These are phyloP conservation scores for Oncorhynchus mykiss DNA, from an alignment of 2,113 vertebrate genomes.

Conservation along the genomic window DNA sequence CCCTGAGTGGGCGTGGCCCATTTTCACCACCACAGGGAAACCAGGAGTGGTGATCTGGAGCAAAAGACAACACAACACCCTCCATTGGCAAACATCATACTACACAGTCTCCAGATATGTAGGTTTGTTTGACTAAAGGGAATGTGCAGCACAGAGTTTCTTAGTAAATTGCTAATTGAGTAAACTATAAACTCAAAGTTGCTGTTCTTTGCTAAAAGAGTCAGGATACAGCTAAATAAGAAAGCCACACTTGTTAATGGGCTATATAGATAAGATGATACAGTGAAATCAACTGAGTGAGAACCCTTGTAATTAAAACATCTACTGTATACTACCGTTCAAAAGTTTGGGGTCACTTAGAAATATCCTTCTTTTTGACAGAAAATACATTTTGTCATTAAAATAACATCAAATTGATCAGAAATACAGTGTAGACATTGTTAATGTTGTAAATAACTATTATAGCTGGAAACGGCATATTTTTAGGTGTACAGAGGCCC, in stretches of 20 bases:
- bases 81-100: background rate
- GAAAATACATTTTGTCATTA: too few species aligned
- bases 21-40: slow-evolving; percentile 90
- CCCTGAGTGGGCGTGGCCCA: slow-evolving; percentile 90
- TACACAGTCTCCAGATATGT: background rate
- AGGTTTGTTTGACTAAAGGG: too few species aligned
- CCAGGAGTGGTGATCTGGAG: slow-evolving; percentile 82
- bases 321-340: too few species aligned
- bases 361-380: too few species aligned
- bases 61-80: slow-evolving; percentile 25
- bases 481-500: too few species aligned
- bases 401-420: too few species aligned
- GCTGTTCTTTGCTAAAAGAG: background rate
- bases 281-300: too few species aligned
- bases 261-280: background rate
- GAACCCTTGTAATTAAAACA: background rate
- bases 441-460: too few species aligned
- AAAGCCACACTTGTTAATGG: background rate
- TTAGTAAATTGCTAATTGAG: background rate
- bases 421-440: too few species aligned
- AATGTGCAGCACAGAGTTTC: background rate
- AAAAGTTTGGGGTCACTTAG: too few species aligned
- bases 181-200: background rate
- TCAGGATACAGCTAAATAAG: background rate
- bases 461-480: too few species aligned